Evolutionary conservation across 1,140 invertebrate species (phyloP).

Genomic region (Ceratina calcarata): DNA sequence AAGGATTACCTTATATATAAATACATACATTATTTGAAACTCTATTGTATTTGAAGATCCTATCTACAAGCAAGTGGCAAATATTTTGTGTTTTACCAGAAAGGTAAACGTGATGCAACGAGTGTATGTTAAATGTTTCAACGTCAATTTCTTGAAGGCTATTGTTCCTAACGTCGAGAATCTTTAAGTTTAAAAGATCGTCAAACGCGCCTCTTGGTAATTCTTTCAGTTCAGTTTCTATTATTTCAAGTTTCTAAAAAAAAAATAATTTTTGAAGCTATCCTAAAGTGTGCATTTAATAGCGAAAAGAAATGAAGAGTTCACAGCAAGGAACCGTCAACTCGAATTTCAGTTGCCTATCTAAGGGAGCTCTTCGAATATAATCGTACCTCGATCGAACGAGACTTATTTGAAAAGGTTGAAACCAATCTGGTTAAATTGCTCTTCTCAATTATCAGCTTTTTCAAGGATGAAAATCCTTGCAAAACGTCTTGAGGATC

Average conservation of each 20-base stretch:
- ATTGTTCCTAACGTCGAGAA: constrained; percentile 80
- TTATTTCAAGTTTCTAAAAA: constrained; percentile 74
- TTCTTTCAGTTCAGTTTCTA: constrained; percentile 74
- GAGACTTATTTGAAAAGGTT: constrained; percentile 41
- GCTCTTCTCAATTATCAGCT: constrained; percentile 56
- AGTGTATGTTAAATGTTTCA: constrained; percentile 66
- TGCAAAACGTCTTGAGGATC: constrained; percentile 51
- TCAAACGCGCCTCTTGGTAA: constrained; percentile 74
- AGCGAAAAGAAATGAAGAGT: not conserved
- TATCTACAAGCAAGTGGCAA: not conserved
- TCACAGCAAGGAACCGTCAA: too few relatives aligned
- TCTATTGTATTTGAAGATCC: not conserved
- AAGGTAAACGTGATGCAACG: constrained; percentile 75
- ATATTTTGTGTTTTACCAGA: constrained; percentile 41
- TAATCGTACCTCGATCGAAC: constrained; percentile 58
- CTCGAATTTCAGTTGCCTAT: too few relatives aligned
- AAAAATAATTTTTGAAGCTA: not conserved
- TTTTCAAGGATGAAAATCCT: constrained; percentile 56
- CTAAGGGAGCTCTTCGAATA: too few relatives aligned
- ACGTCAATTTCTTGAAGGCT: constrained; percentile 73
- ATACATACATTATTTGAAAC: not conserved
- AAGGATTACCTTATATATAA: constrained; percentile 80
- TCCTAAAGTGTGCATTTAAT: not conserved
- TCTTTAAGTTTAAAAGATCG: constrained; percentile 69
- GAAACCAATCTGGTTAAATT: constrained; percentile 55